Evolutionary conservation across 2,797 vertebrate genomes (phyloP), one percentile per base, ranked within the genome.

Genomic region (Brachymystax lenok): DNA sequence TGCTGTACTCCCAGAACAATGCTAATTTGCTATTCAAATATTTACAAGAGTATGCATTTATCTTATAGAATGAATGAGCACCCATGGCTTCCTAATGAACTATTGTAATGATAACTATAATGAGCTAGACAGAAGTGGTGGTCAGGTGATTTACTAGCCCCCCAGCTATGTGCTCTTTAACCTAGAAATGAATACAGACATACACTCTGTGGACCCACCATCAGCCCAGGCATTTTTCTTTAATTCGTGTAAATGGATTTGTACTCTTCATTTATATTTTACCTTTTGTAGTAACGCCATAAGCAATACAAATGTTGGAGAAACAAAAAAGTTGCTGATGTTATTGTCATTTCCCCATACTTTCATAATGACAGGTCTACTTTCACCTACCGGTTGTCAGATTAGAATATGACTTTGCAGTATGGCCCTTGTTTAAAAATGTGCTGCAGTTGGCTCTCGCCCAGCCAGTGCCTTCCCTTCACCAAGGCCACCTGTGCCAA

Each of bases 401-500:
- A 46, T n/a, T 33, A n/a, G n/a, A 68, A 13, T 75, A 21, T 4
- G 7, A 46, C 28, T 67, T 16, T 27, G 33, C 21, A 0, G 24
- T 80, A 35, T 16, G 52, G 3, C 68, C n/a, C 33, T 46, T 46
- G 19, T 69, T 40, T 40, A 21, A 69, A 40, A 21, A 69, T 16
- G 24, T 74, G 28, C 33, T 1, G 67, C 46, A 21, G 63, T 33
- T 33, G 13, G 0, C 33, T 80, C 0, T 63, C 0, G 24, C 52
- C 10, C 4, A 12, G n/a, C 71, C 66, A 33, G 30, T 16, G 19
- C 63, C 76, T 64, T 3, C 63, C 8, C 24, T n/a, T 59, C 56
- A 59, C 54, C 54, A 4, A 68, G 2, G 16, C 67, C 59, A 5
- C 17, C 1, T 19, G 3, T 46, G 17, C 74, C 16, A 84, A 83